Conservation (phyloP, 2,888 invertebrate species). For the Ptilodon capucinus region DNA sequence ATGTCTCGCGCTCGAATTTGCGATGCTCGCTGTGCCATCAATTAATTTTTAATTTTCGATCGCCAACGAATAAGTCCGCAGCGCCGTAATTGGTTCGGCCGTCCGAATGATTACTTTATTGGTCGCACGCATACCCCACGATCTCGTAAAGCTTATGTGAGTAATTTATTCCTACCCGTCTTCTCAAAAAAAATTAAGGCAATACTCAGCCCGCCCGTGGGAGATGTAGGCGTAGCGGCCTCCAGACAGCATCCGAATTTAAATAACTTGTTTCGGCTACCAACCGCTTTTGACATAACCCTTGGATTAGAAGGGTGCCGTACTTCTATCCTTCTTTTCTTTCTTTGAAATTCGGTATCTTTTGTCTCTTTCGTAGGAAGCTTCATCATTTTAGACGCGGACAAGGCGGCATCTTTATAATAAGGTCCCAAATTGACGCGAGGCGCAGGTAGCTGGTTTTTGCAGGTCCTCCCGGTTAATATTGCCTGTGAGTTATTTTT, state of each 20-base stretch:
- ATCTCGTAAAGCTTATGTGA: slow-evolving; percentile 52
- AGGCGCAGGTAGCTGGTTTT: slow-evolving; percentile 74
- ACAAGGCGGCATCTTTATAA: slow-evolving; percentile 47
- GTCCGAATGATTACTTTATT: slow-evolving; percentile 77
- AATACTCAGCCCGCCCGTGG: slow-evolving; percentile 25
- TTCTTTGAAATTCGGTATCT: slow-evolving; percentile 37
- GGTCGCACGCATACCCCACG: slow-evolving; percentile 57
- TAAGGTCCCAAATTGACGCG: slow-evolving; percentile 55
- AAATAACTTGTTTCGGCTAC: slow-evolving; percentile 78
- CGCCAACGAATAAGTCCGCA: slow-evolving; percentile 63
- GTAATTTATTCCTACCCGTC: slow-evolving; percentile 57
- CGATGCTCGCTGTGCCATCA: slow-evolving; percentile 57
- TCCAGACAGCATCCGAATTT: slow-evolving; percentile 63
- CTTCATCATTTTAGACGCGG: slow-evolving; percentile 52
- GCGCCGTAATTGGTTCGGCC: slow-evolving; percentile 67
- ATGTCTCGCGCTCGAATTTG: slow-evolving; percentile 39
- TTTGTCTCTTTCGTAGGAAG: slow-evolving; percentile 53
- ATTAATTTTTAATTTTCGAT: slow-evolving; percentile 78
- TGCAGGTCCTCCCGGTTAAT: slow-evolving; percentile 65
- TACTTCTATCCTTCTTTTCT: slow-evolving; percentile 56
- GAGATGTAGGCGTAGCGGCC: slow-evolving; percentile 55
- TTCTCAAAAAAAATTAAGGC: slow-evolving; percentile 32
- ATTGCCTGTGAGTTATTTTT: slow-evolving; percentile 52
- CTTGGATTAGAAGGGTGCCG: slow-evolving; percentile 49
- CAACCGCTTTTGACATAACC: slow-evolving; percentile 69